These are phyloP conservation scores for Lymantria monacha DNA, from an alignment of 2,888 invertebrate genomes.

Conservation along the genomic window DNA sequence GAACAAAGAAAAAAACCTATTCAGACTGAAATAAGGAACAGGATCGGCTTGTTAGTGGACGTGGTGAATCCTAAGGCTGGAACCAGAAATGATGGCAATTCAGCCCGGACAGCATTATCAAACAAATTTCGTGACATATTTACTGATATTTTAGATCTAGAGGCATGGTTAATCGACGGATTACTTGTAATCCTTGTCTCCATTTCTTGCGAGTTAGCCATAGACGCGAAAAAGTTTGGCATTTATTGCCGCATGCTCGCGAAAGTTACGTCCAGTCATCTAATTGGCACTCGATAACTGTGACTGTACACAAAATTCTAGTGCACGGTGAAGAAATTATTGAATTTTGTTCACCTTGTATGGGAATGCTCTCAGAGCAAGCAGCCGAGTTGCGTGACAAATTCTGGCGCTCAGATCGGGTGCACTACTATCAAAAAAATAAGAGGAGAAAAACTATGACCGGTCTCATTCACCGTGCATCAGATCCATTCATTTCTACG, in stretches of 20 bases:
- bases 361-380: slow-evolving; percentile 2
- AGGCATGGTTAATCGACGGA: too few species aligned
- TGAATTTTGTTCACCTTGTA: background rate
- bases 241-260: background rate
- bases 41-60: background rate
- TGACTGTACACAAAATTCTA: slow-evolving; percentile 3
- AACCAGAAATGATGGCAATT: slow-evolving; percentile 3
- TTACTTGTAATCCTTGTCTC: too few species aligned
- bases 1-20: slow-evolving; percentile 1
- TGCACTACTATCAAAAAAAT: background rate
- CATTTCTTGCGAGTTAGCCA: background rate
- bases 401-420: slow-evolving; percentile 1
- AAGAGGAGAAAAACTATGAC: background rate
- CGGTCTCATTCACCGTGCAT: background rate
- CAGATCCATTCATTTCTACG: background rate
- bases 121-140: background rate
- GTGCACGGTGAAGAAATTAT: slow-evolving; percentile 1
- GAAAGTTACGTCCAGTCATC: background rate
- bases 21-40: background rate
- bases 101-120: background rate
- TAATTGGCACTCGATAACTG: slow-evolving; percentile 2
- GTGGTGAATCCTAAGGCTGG: background rate
- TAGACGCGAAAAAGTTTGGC: background rate
- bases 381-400: slow-evolving; percentile 1
- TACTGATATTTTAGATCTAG: slow-evolving; percentile 1